Base-by-base conservation (phyloP, 2,113 vertebrate species). In the Cyprinus carpio region DNA sequence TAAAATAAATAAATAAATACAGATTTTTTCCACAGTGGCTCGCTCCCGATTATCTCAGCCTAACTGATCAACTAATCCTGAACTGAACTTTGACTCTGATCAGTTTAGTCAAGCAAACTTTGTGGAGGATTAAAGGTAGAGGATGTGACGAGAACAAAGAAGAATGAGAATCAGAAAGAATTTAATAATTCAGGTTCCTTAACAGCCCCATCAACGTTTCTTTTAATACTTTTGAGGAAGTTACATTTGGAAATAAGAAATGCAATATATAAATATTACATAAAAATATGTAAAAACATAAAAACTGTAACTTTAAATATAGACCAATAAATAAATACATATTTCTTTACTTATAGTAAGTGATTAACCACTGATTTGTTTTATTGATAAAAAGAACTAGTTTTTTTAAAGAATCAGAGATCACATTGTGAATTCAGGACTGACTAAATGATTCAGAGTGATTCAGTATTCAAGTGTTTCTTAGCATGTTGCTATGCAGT, bases 11-110 rank as follows among this genome's bases (percentile, higher is more conserved):
- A 76, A 54, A 76, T 18, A 64, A 46, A 74, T 29, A 51, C 31
- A 13, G 37, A 64, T 34, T 76, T 29, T 29, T 29, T 65, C 37
- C 2, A n/a, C 13, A 46, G 74, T 12, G 51, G 37, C 51, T 49
- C 11, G 12, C 58, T 40, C 29, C n/a, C 13, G 40, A 31, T 76
- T 54, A 76, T 54, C 75, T 56, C 75, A 27, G 46, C 43, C 12
- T 31, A 81, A 65, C 78, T 20, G 60, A 81, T 81, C 20, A 81
- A 65, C 60, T 81, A 81, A 81, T 65, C 37, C 40, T 49, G n/a
- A 18, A 4, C 58, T 81, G 40, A 65, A 81, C 78, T 65, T 65
- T 29, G 60, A 81, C 58, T 81, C 37, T 15, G 58, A 80, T 80
- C 58, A 1, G 40, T 62, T 64, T 43, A 43, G 75, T 15, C 20